These are phyloP conservation scores for Mycetomoellerius zeteki DNA, from an alignment of 1,140 invertebrate species.

Conservation along the genomic window DNA sequence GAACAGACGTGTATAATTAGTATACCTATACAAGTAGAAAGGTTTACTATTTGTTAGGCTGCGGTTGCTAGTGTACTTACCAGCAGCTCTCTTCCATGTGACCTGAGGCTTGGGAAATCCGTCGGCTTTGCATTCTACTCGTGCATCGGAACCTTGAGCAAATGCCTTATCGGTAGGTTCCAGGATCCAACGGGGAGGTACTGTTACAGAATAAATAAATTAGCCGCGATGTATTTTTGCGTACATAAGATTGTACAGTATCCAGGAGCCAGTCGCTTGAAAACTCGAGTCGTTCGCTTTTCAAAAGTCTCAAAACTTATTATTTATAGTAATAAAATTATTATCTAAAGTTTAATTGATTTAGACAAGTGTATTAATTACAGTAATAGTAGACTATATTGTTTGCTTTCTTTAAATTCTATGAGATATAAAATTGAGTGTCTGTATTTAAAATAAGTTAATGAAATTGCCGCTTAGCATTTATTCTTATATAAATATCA, in stretches of 20 bases:
- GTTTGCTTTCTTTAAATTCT: not conserved
- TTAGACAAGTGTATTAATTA: not conserved
- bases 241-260: slow-evolving; percentile 51
- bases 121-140: slow-evolving; percentile 98
- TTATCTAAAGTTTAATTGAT: not conserved
- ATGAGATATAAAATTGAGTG: slow-evolving; percentile 11
- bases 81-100: slow-evolving; percentile 98
- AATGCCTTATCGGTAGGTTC: slow-evolving; percentile 98
- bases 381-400: not conserved
- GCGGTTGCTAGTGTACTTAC: slow-evolving; percentile 86
- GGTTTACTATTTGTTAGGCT: not conserved
- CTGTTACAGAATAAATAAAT: slow-evolving; percentile 87
- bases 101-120: slow-evolving; percentile 97
- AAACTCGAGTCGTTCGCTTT: slow-evolving; percentile 23
- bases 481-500: not conserved
- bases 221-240: slow-evolving; percentile 40
- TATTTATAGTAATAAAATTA: slow-evolving; percentile 1
- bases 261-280: slow-evolving; percentile 69
- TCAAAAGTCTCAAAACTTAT: not conserved
- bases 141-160: slow-evolving; percentile 96
- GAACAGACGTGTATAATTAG: slow-evolving; percentile 20
- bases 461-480: not conserved
- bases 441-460: not conserved
- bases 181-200: slow-evolving; percentile 98
- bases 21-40: not conserved